Percentiles rank a stretch among this genome's conserved stretches.
Evolutionary conservation across 2,113 vertebrate genomes (phyloP).

Genomic region (Lutjanus erythropterus): DNA sequence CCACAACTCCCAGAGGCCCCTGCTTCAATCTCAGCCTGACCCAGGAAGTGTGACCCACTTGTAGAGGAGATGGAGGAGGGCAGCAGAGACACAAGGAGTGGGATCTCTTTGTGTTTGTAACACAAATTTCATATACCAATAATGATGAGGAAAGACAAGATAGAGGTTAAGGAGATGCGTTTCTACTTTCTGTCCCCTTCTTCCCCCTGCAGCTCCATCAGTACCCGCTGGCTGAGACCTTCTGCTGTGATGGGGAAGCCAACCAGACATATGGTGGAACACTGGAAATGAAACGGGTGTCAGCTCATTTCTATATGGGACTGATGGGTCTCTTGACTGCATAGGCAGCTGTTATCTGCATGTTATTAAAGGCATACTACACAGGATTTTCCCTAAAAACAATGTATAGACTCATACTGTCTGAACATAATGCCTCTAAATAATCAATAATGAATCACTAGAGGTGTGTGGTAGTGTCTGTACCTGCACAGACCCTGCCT

Average conservation of each 20-base stretch:
- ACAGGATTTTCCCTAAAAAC: too few species aligned
- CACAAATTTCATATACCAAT: not conserved
- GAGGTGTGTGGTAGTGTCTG: too few species aligned
- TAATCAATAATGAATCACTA: too few species aligned
- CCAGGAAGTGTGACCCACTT: constrained; percentile 77
- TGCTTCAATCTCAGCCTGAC: constrained; percentile 72
- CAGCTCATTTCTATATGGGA: constrained; percentile 29
- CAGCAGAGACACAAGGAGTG: constrained; percentile 9
- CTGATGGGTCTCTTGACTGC: not conserved
- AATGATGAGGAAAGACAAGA: constrained; percentile 29
- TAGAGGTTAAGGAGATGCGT: constrained; percentile 55
- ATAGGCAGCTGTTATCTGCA: not conserved
- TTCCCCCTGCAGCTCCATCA: constrained; percentile 54
- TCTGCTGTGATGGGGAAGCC: constrained; percentile 69
- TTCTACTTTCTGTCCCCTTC: constrained; percentile 35
- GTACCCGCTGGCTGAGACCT: constrained; percentile 70
- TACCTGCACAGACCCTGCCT: too few species aligned
- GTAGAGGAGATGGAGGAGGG: constrained; percentile 53
- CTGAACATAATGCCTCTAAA: too few species aligned
- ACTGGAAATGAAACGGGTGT: constrained; percentile 42
- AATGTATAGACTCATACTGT: too few species aligned
- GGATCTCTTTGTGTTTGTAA: not conserved
- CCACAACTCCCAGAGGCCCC: constrained; percentile 64
- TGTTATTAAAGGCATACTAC: constrained; percentile 4
- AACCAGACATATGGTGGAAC: constrained; percentile 80